A percentile compares a stretch with the other conserved stretches of the same genome.
phyloP scores from a whole-genome alignment of 2,888 invertebrate genomes.

The Dorcus parallelipipedus region DNA sequence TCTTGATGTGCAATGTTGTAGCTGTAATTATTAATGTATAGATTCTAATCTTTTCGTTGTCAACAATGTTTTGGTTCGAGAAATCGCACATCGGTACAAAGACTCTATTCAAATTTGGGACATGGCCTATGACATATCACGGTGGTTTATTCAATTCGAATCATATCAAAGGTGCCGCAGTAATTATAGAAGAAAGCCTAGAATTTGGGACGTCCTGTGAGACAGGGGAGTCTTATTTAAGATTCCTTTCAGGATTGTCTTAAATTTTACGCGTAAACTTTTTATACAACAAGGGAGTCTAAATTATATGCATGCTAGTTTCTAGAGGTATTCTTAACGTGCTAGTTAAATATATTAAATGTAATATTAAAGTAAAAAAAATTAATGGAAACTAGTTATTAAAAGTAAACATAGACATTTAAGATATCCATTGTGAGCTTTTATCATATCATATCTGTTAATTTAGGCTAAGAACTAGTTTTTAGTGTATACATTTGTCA shows the following conservation, averaged over 20 bases:
- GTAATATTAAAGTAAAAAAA: conserved; percentile 8
- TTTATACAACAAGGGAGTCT: conserved; percentile 1
- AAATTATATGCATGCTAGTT: conserved; percentile 28
- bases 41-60: not conserved
- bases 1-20: conserved; percentile 17
- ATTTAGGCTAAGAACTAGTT: conserved; percentile 5
- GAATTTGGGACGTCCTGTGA: conserved; percentile 13
- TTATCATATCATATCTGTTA: conserved; percentile 23
- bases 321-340: too few relatives aligned
- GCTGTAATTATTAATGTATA: conserved; percentile 8
- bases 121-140: conserved; percentile 43
- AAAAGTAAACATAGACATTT: conserved; percentile 4
- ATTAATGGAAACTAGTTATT: conserved; percentile 7
- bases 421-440: conserved; percentile 15
- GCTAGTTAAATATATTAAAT: conserved; percentile 17
- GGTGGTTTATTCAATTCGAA: conserved; percentile 34
- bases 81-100: conserved; percentile 22
- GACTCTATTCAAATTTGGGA: conserved; percentile 25
- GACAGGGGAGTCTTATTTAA: conserved; percentile 18
- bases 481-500: conserved; percentile 8
- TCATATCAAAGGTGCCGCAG: conserved; percentile 44
- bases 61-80: conserved; percentile 4
- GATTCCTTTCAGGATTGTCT: conserved; percentile 2
- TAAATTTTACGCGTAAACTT: conserved; percentile 6
- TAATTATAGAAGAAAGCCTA: conserved; percentile 28